Evolutionary conservation across 2,797 vertebrate genomes (phyloP).

Genomic region (Corythornis leucogaster): DNA sequence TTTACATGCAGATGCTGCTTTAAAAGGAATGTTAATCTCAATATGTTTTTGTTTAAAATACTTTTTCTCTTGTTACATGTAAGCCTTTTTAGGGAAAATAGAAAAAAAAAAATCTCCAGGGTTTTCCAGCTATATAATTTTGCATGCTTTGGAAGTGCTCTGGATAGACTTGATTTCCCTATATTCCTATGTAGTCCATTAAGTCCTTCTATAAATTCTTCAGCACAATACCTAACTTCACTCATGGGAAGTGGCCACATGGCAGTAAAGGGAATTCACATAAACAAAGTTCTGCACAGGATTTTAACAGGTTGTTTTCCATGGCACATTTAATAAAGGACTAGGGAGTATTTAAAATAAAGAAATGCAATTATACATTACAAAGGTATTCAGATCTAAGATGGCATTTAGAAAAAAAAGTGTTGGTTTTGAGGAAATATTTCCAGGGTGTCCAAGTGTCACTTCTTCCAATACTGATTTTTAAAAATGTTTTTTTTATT

Average conservation of each 20-base stretch:
- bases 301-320: not conserved
- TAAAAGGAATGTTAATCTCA: constrained; percentile 9
- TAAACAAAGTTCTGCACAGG: not conserved
- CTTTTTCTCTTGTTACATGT: not conserved
- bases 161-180: constrained; percentile 21
- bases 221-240: not conserved
- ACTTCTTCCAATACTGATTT: not conserved
- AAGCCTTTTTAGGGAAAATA: not conserved
- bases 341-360: not conserved
- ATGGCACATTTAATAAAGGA: not conserved
- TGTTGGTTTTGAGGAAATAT: not conserved
- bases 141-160: constrained; percentile 14
- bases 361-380: not conserved
- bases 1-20: not conserved
- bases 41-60: not conserved
- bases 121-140: constrained; percentile 31
- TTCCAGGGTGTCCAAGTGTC: not conserved
- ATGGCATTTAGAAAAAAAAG: not conserved
- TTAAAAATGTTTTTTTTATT: not conserved
- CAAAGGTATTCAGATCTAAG: not conserved
- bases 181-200: constrained; percentile 18
- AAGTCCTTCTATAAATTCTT: constrained; percentile 42
- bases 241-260: not conserved
- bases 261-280: constrained; percentile 4
- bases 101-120: not conserved